These are phyloP conservation scores for Apamea crenata DNA, from an alignment of 2,888 invertebrate species.

Conservation along the genomic window DNA sequence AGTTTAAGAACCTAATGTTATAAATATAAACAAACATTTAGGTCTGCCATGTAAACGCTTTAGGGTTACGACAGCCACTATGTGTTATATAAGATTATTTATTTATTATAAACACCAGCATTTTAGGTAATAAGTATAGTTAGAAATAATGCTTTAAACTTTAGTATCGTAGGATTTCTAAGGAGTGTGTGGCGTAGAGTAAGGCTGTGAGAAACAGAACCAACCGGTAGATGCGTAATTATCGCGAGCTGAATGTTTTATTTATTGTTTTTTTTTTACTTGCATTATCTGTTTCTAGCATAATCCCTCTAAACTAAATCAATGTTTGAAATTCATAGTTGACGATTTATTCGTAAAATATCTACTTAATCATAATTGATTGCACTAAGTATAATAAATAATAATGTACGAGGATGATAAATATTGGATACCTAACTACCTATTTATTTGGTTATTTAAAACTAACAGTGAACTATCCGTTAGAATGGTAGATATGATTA, in stretches of 20 bases:
- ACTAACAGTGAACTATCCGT: constrained; percentile 18
- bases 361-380: constrained; percentile 26
- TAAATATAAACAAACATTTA: constrained; percentile 31
- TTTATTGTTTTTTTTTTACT: constrained; percentile 44
- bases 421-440: constrained; percentile 1
- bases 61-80: constrained; percentile 39
- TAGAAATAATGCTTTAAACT: constrained; percentile 61
- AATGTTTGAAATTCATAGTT: constrained; percentile 30
- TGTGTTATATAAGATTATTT: constrained; percentile 58
- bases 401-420: constrained; percentile 14
- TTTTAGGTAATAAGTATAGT: constrained; percentile 47
- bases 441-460: constrained; percentile 14
- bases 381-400: constrained; percentile 22
- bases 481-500: constrained; percentile 1
- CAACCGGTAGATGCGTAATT: constrained; percentile 63
- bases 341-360: constrained; percentile 33
- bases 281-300: constrained; percentile 48
- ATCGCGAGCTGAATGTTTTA: constrained; percentile 35
- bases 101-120: constrained; percentile 55
- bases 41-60: constrained; percentile 56
- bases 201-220: constrained; percentile 80
- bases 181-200: constrained; percentile 56
- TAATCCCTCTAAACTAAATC: constrained; percentile 36
- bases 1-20: constrained; percentile 44
- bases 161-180: constrained; percentile 57